Percentiles rank a stretch among this genome's conserved stretches.
These are phyloP conservation scores for Salpingus planirostris DNA, from an alignment of 2,888 invertebrate species.

Conservation along the genomic window DNA sequence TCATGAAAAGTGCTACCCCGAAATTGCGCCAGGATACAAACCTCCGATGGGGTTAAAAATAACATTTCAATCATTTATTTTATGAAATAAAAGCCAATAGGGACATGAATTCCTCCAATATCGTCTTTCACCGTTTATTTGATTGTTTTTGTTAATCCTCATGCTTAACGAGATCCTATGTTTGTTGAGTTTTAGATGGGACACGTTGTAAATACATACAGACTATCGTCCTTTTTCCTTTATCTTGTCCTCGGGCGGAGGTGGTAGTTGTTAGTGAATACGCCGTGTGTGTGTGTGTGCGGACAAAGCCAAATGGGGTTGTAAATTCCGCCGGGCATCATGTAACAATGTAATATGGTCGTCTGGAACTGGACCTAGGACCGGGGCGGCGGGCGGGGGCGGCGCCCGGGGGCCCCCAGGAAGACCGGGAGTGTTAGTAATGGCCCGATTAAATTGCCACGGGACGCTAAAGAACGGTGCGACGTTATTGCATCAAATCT, in stretches of 20 bases:
- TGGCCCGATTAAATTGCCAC: conserved; percentile 24
- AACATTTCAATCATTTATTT: no score
- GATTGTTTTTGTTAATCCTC: background rate
- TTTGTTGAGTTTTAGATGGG: no score
- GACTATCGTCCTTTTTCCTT: no score
- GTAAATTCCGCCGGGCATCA: conserved; percentile 25
- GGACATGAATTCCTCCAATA: background rate
- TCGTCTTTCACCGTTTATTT: background rate
- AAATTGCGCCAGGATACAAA: no score
- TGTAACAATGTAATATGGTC: conserved; percentile 27
- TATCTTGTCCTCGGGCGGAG: no score
- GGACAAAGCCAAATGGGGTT: conserved; percentile 30
- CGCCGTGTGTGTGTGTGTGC: conserved; percentile 22
- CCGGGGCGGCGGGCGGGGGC: conserved; percentile 23
- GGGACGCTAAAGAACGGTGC: conserved; percentile 20
- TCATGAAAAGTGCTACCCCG: no score
- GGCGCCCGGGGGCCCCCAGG: conserved; percentile 24
- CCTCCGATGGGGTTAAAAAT: no score
- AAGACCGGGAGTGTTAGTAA: conserved; percentile 25
- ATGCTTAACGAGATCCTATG: no score
- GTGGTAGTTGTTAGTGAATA: conserved; percentile 24
- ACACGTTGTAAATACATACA: no score
- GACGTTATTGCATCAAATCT: conserved; percentile 23
- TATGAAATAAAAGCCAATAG: background rate
- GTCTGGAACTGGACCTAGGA: conserved; percentile 24